Conservation (phyloP, 2,113 vertebrate species). For the Porphyrio hochstetteri region DNA sequence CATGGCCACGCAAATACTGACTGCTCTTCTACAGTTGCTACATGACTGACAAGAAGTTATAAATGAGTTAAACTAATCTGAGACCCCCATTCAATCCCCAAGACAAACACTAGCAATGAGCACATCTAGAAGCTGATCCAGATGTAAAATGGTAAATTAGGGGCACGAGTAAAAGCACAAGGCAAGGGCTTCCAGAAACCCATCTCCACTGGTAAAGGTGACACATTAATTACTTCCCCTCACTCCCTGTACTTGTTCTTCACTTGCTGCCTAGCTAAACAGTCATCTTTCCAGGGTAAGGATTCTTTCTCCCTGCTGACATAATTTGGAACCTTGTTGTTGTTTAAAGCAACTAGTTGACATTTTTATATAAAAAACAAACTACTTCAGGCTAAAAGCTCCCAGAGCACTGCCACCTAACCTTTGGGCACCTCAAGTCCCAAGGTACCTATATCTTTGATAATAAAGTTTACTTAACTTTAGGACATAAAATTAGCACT, state of each 20-base stretch:
- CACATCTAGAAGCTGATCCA: not conserved
- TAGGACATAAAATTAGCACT: not conserved
- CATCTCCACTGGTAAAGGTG: not conserved
- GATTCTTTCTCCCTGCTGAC: not conserved
- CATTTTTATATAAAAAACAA: not conserved
- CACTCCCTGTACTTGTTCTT: not conserved
- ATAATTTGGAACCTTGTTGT: not conserved
- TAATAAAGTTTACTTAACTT: not conserved
- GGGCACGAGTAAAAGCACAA: not conserved
- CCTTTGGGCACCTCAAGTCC: not conserved
- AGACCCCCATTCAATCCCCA: not conserved
- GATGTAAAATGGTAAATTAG: not conserved
- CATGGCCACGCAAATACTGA: not conserved
- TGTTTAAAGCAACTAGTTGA: not conserved
- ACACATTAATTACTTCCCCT: not conserved
- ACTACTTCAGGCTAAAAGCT: not conserved
- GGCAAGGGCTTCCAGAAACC: not conserved
- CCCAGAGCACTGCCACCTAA: fast-evolving
- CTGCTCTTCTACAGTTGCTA: not conserved
- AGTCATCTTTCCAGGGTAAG: not conserved
- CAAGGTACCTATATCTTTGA: not conserved
- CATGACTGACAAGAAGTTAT: not conserved
- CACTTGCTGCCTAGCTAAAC: not conserved
- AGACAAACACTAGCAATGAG: not conserved
- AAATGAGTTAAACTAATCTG: not conserved